Evolutionary conservation across 2,797 vertebrate species (phyloP), one percentile per base, ranked within the genome.

Genomic region (Falco columbarius): DNA sequence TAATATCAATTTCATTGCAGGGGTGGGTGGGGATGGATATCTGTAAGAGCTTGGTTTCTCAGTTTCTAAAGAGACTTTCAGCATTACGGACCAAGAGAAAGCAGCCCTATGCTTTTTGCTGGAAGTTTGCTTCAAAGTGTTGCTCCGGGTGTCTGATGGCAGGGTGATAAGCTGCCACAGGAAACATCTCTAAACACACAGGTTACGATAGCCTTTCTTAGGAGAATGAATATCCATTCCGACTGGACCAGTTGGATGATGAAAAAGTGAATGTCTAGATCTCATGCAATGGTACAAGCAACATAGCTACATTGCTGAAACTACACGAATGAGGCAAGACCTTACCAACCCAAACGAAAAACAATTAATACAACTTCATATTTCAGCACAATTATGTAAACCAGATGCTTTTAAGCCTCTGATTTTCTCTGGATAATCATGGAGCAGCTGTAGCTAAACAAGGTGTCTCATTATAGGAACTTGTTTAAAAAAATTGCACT

Each of bases 391-490:
- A 38, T 68, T 79, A 93, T 23, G 42, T 79, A 96, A 94, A 92
- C 76, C 6, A 3, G 90, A 88, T 89, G 80, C 49, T 86, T 94
- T 94, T 90, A 95, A 96, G 86, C 8, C 61, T 51, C 71, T 55
- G 34, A 70, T 90, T 95, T 92, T 82, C 93, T 86, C 66, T 30
- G 21, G 68, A 88, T 83, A 95, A 94, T 79, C 61, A 75, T 2
- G 7, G 58, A 88, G 27, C 88, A 94, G 88, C 92, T 97, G 75
- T 68, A 74, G 62, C 65, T 86, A 90, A 94, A 94, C 80, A 93
- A 92, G 82, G 65, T 74, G 52, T 67, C 88, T 93, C 76, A 66
- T 88, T 86, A 93, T 4, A 90, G 81, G 71, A 93, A 68, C 49
- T 29, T 42, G 17, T 87, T 93, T 87, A 10, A 6, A 73, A 75